Conservation (phyloP, 2,113 vertebrate genomes). For the Cavia porcellus region DNA sequence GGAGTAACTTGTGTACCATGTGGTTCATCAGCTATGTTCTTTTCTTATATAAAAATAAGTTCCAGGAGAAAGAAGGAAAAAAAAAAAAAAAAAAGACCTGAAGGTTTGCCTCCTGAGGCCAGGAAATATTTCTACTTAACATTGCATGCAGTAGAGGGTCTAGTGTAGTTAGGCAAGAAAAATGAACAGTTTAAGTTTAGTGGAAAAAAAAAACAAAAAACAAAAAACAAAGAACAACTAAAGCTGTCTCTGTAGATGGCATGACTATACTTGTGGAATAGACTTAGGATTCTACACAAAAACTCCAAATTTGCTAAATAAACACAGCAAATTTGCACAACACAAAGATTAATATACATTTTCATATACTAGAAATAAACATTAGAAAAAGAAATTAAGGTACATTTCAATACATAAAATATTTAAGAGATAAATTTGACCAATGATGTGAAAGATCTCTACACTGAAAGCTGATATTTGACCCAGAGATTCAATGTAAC, state of each 20-base stretch:
- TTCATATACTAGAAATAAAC: not conserved
- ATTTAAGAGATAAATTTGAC: not conserved
- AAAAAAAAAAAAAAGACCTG: not conserved
- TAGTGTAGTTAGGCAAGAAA: not conserved
- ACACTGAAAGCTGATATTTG: not conserved
- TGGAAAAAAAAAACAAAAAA: not conserved
- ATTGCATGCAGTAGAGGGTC: not conserved
- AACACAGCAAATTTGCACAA: not conserved
- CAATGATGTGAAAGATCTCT: not conserved
- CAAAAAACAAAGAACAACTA: not conserved
- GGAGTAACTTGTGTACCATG: not conserved
- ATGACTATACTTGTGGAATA: not conserved
- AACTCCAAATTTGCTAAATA: not conserved
- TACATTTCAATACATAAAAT: not conserved
- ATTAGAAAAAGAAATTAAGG: not conserved
- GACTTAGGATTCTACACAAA: not conserved
- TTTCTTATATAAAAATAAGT: conserved; percentile 3
- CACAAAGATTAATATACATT: not conserved
- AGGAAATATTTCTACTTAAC: not conserved
- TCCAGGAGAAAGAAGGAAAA: not conserved
- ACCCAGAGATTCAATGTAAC: not conserved
- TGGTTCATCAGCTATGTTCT: not conserved
- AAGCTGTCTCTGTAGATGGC: not conserved
- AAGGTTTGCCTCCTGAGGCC: not conserved
- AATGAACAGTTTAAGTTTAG: not conserved